phyloP scores from a whole-genome alignment of 37 sponge, comb jelly and placozoan species.

The Tethya wilhelma region DNA sequence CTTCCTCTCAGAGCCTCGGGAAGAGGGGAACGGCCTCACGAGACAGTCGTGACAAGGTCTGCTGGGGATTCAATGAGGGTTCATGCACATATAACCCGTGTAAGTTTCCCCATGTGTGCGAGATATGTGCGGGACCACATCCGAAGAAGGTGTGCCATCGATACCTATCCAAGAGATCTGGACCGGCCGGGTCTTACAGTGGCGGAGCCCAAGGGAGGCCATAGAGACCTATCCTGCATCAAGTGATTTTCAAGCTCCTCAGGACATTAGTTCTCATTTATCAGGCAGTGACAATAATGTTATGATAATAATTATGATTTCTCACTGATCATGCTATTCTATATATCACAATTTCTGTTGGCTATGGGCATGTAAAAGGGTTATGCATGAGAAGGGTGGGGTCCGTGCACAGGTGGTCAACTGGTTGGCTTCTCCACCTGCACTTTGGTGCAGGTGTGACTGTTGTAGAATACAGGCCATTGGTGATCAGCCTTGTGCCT shows the following conservation, averaged over 20 bases:
- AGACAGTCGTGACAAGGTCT: neutral
- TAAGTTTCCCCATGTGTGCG: conserved; percentile 18
- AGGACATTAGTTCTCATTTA: too few species aligned
- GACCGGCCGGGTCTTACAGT: neutral
- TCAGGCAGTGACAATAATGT: too few species aligned
- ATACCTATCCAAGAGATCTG: neutral
- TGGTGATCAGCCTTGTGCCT: neutral
- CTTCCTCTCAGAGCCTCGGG: neutral
- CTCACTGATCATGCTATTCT: neutral
- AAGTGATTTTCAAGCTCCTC: too few species aligned
- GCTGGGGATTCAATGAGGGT: conserved; percentile 12
- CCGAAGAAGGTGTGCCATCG: neutral
- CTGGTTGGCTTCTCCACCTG: conserved; percentile 1
- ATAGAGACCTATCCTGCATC: too few species aligned
- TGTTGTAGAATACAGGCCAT: too few species aligned
- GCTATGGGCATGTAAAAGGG: too few species aligned
- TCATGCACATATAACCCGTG: neutral
- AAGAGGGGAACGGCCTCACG: neutral
- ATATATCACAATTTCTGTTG: neutral
- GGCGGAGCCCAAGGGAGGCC: neutral
- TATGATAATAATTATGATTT: neutral
- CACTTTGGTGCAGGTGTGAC: conserved; percentile 1
- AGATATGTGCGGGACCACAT: neutral
- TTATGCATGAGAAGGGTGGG: too few species aligned
- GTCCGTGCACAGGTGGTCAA: neutral